Conservation (phyloP, 2,888 invertebrate species). For the Philereme vetulata region DNA sequence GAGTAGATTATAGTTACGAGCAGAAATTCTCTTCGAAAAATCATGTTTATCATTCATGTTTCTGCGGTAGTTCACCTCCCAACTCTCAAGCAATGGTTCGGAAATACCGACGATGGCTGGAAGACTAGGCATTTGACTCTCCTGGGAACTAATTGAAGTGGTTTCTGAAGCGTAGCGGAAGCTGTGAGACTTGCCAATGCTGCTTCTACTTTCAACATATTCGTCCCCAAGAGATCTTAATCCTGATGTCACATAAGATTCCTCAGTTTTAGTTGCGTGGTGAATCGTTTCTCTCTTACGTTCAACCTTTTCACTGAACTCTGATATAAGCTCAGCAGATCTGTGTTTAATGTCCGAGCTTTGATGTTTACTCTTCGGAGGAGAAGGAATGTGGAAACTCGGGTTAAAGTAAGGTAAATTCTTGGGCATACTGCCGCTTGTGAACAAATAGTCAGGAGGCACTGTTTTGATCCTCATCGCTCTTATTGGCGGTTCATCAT, state of each 20-base stretch:
- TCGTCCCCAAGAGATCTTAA: conserved; percentile 75
- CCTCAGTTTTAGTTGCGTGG: conserved; percentile 62
- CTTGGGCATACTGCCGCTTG: conserved; percentile 76
- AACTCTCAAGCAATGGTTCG: conserved; percentile 77
- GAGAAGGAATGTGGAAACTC: conserved; percentile 64
- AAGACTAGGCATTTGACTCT: conserved; percentile 79
- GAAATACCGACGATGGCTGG: conserved; percentile 80
- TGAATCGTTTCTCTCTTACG: conserved; percentile 62
- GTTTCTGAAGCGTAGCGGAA: conserved; percentile 85
- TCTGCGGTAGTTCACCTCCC: conserved; percentile 79
- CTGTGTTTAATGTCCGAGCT: conserved; percentile 74
- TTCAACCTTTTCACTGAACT: conserved; percentile 65
- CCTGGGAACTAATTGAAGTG: conserved; percentile 75
- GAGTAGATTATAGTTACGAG: conserved; percentile 68
- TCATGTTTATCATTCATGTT: conserved; percentile 73
- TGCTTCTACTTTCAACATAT: conserved; percentile 77
- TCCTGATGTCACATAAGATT: conserved; percentile 66
- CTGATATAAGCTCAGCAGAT: conserved; percentile 68
- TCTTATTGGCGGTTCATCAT: conserved; percentile 65
- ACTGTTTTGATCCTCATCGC: conserved; percentile 67
- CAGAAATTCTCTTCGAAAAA: conserved; percentile 68
- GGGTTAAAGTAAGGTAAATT: conserved; percentile 73
- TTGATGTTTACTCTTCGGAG: conserved; percentile 72
- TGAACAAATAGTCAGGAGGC: conserved; percentile 67
- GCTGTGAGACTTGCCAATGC: conserved; percentile 88